These are phyloP conservation scores for Ibidorhyncha struthersii DNA, from an alignment of 2,113 vertebrate species.

Conservation along the genomic window DNA sequence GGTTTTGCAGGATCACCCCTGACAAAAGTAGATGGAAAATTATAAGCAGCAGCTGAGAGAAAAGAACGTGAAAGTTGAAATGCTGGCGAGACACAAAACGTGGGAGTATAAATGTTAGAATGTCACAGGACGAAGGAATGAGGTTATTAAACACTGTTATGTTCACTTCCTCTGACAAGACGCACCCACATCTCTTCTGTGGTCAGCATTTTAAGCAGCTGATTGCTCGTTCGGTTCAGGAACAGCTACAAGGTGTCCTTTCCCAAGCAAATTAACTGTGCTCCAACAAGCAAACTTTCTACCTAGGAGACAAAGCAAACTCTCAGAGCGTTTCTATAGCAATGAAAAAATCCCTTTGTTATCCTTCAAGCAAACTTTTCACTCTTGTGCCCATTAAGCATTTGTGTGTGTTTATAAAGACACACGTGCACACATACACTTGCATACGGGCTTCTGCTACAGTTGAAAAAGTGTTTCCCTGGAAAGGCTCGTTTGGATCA, in stretches of 20 bases:
- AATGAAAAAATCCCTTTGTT: background rate
- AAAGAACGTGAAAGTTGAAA: background rate
- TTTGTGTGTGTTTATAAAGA: background rate
- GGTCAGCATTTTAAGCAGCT: background rate
- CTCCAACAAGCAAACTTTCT: background rate
- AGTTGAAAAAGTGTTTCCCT: background rate
- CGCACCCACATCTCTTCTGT: background rate
- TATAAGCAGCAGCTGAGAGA: background rate
- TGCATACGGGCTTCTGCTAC: background rate
- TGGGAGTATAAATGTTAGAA: background rate
- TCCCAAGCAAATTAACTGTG: background rate
- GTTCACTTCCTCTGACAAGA: background rate
- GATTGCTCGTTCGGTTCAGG: rapidly evolving
- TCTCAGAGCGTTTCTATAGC: background rate
- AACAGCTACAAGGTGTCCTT: background rate
- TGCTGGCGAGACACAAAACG: background rate
- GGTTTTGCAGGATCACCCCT: background rate
- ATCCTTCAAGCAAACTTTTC: background rate
- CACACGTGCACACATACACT: rapidly evolving
- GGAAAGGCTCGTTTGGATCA: background rate
- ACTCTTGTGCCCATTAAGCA: background rate
- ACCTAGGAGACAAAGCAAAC: background rate
- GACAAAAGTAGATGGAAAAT: background rate
- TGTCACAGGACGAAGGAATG: background rate
- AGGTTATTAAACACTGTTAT: background rate